Conservation (phyloP, 2,113 vertebrate genomes). For the Meles meles region DNA sequence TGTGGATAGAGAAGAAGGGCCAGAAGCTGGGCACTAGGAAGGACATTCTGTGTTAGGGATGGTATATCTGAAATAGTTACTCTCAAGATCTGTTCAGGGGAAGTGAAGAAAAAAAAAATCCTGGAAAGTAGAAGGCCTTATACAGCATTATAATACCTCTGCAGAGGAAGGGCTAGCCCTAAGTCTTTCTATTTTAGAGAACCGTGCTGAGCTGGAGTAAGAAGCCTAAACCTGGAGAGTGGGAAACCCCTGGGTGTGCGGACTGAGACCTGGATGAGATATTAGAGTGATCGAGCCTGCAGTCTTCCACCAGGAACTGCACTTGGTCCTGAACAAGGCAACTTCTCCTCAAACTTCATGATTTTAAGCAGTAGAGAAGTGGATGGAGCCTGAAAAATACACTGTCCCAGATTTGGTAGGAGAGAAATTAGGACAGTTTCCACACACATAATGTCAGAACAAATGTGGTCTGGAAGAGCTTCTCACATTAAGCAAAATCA, state of each 20-base stretch:
- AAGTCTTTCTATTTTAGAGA: neutral
- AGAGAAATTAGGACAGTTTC: neutral
- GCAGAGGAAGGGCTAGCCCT: neutral
- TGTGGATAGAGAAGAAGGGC: neutral
- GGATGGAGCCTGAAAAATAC: neutral
- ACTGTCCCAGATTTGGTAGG: neutral
- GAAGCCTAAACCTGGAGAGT: neutral
- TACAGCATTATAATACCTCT: neutral
- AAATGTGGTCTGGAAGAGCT: neutral
- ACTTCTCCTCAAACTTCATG: neutral
- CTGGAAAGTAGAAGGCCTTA: neutral
- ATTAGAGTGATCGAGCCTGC: neutral
- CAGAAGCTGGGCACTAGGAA: neutral
- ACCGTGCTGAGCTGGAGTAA: neutral
- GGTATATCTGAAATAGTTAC: neutral
- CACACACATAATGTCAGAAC: neutral
- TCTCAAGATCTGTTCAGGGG: neutral
- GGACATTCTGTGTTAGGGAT: neutral
- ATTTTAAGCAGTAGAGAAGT: neutral
- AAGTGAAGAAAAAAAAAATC: slow-evolving; percentile 20
- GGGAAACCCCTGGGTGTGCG: neutral
- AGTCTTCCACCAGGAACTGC: neutral
- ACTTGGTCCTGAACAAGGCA: neutral
- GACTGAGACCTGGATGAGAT: neutral
- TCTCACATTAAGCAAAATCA: neutral